A percentile compares a stretch with the other conserved stretches of the same genome.
Evolutionary conservation across 1,140 invertebrate species (phyloP).

Genomic region (Cotesia chilonis): DNA sequence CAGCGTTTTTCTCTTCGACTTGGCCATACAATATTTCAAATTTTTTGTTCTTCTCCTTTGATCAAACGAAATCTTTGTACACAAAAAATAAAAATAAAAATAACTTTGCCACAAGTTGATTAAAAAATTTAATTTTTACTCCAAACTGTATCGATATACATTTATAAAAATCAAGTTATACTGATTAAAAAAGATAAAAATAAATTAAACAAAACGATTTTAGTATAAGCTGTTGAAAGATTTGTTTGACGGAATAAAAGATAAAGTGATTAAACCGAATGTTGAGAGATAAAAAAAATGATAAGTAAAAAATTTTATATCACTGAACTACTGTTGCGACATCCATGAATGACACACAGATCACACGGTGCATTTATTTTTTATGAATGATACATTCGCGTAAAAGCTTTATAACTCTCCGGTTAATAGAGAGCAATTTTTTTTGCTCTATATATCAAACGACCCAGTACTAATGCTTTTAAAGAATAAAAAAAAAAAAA

Average conservation of each 20-base stretch:
- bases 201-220: background rate
- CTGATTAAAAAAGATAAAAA: too few relatives aligned
- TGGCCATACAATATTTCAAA: conserved; percentile 31
- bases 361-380: conserved; percentile 21
- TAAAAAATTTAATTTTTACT: background rate
- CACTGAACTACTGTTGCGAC: conserved; percentile 1
- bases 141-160: too few relatives aligned
- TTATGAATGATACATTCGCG: conserved; percentile 22
- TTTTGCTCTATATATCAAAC: conserved; percentile 12
- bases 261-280: too few relatives aligned
- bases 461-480: conserved; percentile 11
- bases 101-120: background rate
- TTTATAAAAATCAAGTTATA: too few relatives aligned
- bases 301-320: too few relatives aligned
- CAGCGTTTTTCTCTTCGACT: conserved; percentile 38
- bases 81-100: conserved; percentile 3
- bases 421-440: conserved; percentile 23
- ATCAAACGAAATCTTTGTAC: conserved; percentile 3
- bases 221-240: too few relatives aligned
- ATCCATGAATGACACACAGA: conserved; percentile 18
- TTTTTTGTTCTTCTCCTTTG: background rate
- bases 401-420: conserved; percentile 14
- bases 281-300: too few relatives aligned
- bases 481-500: conserved; percentile 5
- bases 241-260: too few relatives aligned